Evolutionary conservation across 2,797 vertebrate genomes (phyloP), one percentile per base, ranked within the genome.

Genomic region (Lithobates pipiens): DNA sequence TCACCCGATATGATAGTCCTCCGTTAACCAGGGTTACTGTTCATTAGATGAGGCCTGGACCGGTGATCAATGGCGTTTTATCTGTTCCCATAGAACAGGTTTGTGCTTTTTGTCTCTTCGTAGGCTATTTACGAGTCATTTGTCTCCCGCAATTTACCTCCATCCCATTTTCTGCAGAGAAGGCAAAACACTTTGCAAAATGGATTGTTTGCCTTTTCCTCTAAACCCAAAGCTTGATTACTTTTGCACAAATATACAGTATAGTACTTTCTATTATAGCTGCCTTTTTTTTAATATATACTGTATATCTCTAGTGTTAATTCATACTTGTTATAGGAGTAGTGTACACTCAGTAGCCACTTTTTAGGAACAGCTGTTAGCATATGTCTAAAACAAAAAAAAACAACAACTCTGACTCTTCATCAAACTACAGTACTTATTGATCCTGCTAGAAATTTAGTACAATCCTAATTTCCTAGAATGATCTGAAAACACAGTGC

Each of bases 81-180:
- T 44, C 23, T 42, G 10, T 42, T 44, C 1, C 70, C 71, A 25
- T 42, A 42, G 46, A 71, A 70, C 68, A 57, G n/a, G 32, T 36
- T 25, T 72, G 10, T n/a, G 44, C 78, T 8, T 15, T 39, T 10
- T 25, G 67, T 36, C 34, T 72, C 68, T 57, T 71, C 46, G 34
- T 50, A 61, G 34, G 32, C 50, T 21, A 29, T 71, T 72, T 63
- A 72, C 69, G 68, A 72, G 68, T 67, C 70, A 74, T 82, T 74
- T 82, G 72, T 82, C 44, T 44, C 13, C 39, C 42, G 27, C 57
- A 75, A 82, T 82, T 82, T 82, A 67, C 81, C 72, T 87, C 73
- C 65, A 83, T 81, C 85, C 83, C 80, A 77, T 80, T 42, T 39
- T 76, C 72, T 73, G 76, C 67, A 72, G 36, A 83, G 83, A 86